A percentile compares a stretch with the other conserved stretches of the same genome.
Conservation (phyloP, 1,140 invertebrate species). For the Tetraneura akinire region DNA sequence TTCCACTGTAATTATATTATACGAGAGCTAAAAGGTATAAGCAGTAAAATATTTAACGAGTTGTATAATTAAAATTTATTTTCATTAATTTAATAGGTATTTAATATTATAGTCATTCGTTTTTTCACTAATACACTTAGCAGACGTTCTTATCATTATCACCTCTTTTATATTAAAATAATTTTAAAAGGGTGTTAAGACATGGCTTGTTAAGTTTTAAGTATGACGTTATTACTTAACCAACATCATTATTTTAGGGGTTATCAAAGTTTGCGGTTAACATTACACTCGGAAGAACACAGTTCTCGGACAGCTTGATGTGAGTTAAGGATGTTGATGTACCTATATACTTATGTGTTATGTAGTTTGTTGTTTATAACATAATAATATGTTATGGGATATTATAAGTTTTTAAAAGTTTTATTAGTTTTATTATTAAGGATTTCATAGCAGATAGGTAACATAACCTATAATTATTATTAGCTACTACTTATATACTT, state of each 20-base stretch:
- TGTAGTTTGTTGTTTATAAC: neutral
- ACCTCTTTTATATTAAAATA: neutral
- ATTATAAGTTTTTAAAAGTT: neutral
- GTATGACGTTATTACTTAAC: constrained; percentile 22
- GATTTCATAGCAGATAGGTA: too few relatives aligned
- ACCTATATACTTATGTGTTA: neutral
- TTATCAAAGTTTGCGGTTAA: constrained; percentile 29
- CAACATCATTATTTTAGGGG: constrained; percentile 23
- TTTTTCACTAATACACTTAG: neutral
- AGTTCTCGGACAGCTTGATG: neutral
- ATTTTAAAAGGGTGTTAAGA: constrained; percentile 7
- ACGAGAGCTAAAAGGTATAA: too few relatives aligned
- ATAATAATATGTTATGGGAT: neutral
- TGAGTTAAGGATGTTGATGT: neutral
- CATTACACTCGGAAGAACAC: constrained; percentile 16
- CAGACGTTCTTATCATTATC: constrained; percentile 27
- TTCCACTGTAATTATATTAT: too few relatives aligned
- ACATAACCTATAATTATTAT: too few relatives aligned
- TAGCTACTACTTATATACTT: too few relatives aligned
- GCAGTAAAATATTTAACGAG: too few relatives aligned
- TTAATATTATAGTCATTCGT: neutral
- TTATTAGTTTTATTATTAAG: too few relatives aligned
- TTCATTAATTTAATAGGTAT: neutral
- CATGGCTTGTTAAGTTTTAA: neutral
- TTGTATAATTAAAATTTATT: neutral